Evolutionary conservation across 92 coral and sea anemone genomes (phyloP), one percentile per base, ranked within the genome.

Genomic region (Blastomussa wellsi): DNA sequence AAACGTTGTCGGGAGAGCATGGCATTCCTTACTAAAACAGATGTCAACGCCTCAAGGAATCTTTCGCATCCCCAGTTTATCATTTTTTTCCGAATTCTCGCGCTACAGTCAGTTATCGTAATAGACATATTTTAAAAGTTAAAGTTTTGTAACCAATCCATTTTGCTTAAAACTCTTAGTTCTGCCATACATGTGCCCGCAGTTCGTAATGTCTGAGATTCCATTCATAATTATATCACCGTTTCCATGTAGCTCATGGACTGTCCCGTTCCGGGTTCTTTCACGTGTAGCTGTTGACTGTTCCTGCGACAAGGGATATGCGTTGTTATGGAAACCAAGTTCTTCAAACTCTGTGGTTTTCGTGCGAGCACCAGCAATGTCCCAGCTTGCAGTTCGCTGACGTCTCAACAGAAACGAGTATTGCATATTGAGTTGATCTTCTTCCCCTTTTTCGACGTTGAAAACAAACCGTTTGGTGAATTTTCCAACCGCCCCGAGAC

Each of bases 391-490:
- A 28, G 7, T 68, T 47, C 65, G 84, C 11, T 66, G 77, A 33
- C 83, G 83, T 24, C 84, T 81, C 14, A 81, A 11, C 17, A 68
- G 42, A 47, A 66, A 44, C 32, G 77, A 81, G 33, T 81, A 81
- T 24, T 81, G 74, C 65, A 68, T 68, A 24, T 69, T 31, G 4
- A 81, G 76, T 19, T 81, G 77, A 5, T 68, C 65, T 81, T 74
- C 85, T n/a, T 90, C 93, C 0, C 81, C 83, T 16, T 81, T 76
- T 24, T 79, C 72, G 17, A 87, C 78, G 28, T 85, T 86, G 11
- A 90, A 65, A 14, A 83, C 71, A 44, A 90, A 90, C 24, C 81
- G 38, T 44, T 89, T 80, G 24, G 83, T 47, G 55, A 72, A 74
- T 37, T 62, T 80, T 12, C 88, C 94, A 4, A 86, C 36, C 14